A percentile compares a stretch with the other conserved stretches of the same genome.
These are phyloP conservation scores for Yponomeuta cagnagella DNA, from an alignment of 2,888 invertebrate species.

Conservation along the genomic window DNA sequence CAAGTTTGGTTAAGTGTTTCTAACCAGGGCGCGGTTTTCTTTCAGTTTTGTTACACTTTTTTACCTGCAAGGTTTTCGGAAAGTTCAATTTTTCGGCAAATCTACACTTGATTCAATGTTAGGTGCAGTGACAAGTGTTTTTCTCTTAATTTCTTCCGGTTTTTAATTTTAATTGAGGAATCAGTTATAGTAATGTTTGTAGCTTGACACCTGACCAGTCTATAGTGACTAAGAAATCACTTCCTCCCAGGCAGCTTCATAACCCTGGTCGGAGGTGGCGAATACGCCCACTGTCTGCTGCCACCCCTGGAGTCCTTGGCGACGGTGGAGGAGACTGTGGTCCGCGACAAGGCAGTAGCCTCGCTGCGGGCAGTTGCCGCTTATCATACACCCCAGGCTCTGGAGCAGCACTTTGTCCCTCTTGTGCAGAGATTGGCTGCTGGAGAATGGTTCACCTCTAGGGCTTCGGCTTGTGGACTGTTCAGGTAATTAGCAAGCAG, in stretches of 20 bases:
- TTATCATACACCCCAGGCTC: slow-evolving; percentile 93
- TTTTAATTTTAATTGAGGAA: too few species aligned
- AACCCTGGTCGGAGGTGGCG: slow-evolving; percentile 96
- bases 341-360: slow-evolving; percentile 99
- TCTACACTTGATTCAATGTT: too few species aligned
- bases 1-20: too few species aligned
- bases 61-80: too few species aligned
- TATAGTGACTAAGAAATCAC: background rate
- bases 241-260: slow-evolving; percentile 80
- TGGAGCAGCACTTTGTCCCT: slow-evolving; percentile 97
- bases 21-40: too few species aligned
- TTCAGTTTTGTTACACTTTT: too few species aligned
- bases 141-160: too few species aligned
- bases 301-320: slow-evolving; percentile 97
- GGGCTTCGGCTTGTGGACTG: slow-evolving; percentile 66
- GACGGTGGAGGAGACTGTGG: slow-evolving; percentile 99
- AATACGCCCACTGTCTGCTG: slow-evolving; percentile 94
- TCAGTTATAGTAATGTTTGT: too few species aligned
- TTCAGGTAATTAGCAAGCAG: slow-evolving; percentile 44
- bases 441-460: slow-evolving; percentile 88
- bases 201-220: too few species aligned
- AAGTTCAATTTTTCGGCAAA: too few species aligned
- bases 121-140: too few species aligned
- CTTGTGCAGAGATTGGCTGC: slow-evolving; percentile 94
- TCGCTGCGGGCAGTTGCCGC: slow-evolving; percentile 91